phyloP scores from a whole-genome alignment of 2,113 vertebrate species.

The Oryzias javanicus region DNA sequence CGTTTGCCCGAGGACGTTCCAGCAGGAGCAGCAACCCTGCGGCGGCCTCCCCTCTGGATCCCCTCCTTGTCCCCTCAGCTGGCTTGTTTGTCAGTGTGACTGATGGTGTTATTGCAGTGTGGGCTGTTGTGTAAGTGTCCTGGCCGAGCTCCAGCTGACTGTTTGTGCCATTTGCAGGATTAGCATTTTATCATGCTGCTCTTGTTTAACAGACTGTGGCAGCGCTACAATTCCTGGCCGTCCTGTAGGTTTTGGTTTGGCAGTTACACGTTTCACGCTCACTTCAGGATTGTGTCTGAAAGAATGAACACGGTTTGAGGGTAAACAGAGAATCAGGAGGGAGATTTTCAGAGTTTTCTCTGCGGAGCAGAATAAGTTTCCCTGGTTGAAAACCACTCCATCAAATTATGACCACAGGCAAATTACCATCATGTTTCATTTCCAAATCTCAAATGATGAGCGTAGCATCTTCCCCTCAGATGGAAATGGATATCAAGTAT shows the following conservation, averaged over 20 bases:
- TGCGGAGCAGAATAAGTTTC: conserved; percentile 18
- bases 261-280: conserved; percentile 7
- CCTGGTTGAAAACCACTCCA: conserved; percentile 5
- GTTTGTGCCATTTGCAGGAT: conserved; percentile 41
- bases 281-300: conserved; percentile 14
- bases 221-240: conserved; percentile 1
- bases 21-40: too few species aligned
- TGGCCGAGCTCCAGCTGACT: conserved; percentile 28
- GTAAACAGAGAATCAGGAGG: conserved; percentile 3
- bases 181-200: conserved; percentile 14
- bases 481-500: conserved; percentile 37
- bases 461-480: conserved; percentile 30
- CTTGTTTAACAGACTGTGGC: conserved; percentile 28
- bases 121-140: conserved; percentile 16
- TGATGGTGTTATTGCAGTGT: not conserved
- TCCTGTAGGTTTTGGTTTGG: conserved; percentile 14
- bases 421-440: conserved; percentile 30
- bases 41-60: too few species aligned
- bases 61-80: too few species aligned
- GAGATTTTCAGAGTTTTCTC: conserved; percentile 7
- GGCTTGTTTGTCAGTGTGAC: conserved; percentile 3
- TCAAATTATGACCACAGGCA: conserved; percentile 29
- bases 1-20: too few species aligned
- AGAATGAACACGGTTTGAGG: conserved; percentile 1
- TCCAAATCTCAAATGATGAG: conserved; percentile 40